Conservation (phyloP, 2,888 invertebrate species). For the Diabrotica balteata region DNA sequence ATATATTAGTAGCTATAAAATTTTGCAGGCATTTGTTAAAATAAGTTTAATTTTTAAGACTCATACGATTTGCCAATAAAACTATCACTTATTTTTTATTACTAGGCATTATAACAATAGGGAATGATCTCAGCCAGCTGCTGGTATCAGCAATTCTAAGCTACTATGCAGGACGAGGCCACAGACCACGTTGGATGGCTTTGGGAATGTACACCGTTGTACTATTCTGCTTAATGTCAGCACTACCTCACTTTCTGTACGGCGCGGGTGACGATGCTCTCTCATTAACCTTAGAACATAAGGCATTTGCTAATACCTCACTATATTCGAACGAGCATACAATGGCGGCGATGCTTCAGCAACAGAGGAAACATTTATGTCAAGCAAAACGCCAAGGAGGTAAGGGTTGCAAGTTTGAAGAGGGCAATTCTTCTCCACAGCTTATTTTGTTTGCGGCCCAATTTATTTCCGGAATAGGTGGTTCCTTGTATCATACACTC, state of each 20-base stretch:
- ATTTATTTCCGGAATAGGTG: constrained; percentile 75
- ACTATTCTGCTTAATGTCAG: constrained; percentile 71
- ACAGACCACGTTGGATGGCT: constrained; percentile 77
- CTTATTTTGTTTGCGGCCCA: constrained; percentile 72
- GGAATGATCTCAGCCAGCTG: constrained; percentile 77
- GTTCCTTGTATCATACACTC: constrained; percentile 72
- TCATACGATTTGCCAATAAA: too few relatives aligned
- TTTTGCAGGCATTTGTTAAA: too few relatives aligned
- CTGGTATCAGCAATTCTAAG: constrained; percentile 71
- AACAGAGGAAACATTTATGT: constrained; percentile 67
- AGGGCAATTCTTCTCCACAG: constrained; percentile 68
- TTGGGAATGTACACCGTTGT: constrained; percentile 68
- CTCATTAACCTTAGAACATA: constrained; percentile 68
- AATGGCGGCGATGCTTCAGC: constrained; percentile 34
- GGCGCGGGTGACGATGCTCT: constrained; percentile 74
- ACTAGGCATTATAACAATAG: constrained; percentile 73
- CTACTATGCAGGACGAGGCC: constrained; percentile 75
- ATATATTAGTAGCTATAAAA: too few relatives aligned
- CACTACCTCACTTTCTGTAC: constrained; percentile 73
- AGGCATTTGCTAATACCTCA: constrained; percentile 61
- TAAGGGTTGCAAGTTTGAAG: constrained; percentile 53
- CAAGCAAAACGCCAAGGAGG: constrained; percentile 35
- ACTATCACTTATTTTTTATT: constrained; percentile 12
- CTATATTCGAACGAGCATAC: constrained; percentile 44
- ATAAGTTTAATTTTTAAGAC: too few relatives aligned